Base-by-base conservation (phyloP, 2,797 vertebrate genomes). In the Ctenopoma kingsleyae region DNA sequence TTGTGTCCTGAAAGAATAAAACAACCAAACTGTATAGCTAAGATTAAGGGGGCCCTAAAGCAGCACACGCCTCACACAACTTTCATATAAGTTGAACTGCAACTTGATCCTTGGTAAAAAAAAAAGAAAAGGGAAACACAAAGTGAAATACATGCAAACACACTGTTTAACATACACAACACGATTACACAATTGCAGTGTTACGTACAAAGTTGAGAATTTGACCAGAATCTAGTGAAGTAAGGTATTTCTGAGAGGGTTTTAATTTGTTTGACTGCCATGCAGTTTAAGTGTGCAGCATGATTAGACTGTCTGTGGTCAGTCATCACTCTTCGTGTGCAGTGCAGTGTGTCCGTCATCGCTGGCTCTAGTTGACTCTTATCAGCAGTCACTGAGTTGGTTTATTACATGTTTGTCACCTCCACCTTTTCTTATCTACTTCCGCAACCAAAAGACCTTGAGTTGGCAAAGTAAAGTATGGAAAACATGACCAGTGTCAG, bases 371-470 rank as follows among this genome's bases (percentile, higher is more conserved):
- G 30, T 44, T 3, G 1, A 50, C 4, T 16, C 44, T 67, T 70
- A 72, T 76, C 49, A 63, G 44, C 67, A 52, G 17, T 16, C 3
- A 0, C 7, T 72, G 6, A 8, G 0, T 43, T 1, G 46, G 15
- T 2, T 56, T 61, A 17, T 30, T 47, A 6, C 11, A 50, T 35
- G 12, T 73, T 61, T 44, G n/a, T 52, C 44, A 32, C 13, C 23
- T 57, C 15, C 1, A 7, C n/a, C n/a, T 55, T 61, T 44, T 66
- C 22, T 62, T 59, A 43, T 44, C 43, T 67, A 55, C 30, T n/a
- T 63, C 19, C 19, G 7, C 13, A 36, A 35, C 35, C 8, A 54
- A 49, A 79, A 38, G 17, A 53, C 8, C 50, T 36, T 49, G 22
- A 8, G 3, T 13, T 20, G 27, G 46, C 9, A 56, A 52, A 16